These are phyloP conservation scores for Amblyjoppa fuscipennis DNA, from an alignment of 2,888 invertebrate species.

Conservation along the genomic window DNA sequence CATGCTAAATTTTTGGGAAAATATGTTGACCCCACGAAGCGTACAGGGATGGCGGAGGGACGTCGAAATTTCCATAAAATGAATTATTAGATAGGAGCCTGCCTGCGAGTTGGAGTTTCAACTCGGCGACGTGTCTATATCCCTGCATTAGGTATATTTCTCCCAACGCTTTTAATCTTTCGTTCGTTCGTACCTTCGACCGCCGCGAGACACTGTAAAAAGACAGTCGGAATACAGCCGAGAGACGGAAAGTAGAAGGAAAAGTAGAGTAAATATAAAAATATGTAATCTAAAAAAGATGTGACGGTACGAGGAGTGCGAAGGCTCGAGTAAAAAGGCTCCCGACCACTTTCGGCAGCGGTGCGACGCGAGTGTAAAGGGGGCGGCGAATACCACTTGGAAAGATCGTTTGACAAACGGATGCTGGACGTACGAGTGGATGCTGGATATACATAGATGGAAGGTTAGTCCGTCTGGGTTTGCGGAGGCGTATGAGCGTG, in stretches of 20 bases:
- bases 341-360: constrained; percentile 46
- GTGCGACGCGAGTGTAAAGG: constrained; percentile 37
- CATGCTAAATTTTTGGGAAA: constrained; percentile 83
- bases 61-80: constrained; percentile 79
- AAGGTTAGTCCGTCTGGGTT: constrained; percentile 65
- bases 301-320: constrained; percentile 32
- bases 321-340: constrained; percentile 20
- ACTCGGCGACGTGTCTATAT: constrained; percentile 26
- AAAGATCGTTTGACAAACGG: constrained; percentile 59
- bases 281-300: constrained; percentile 63
- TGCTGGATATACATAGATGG: constrained; percentile 35
- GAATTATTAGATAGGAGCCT: constrained; percentile 79
- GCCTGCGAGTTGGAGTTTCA: constrained; percentile 62
- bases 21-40: constrained; percentile 79
- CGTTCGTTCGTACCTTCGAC: background rate
- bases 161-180: constrained; percentile 55
- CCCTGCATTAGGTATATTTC: constrained; percentile 10
- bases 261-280: constrained; percentile 61
- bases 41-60: constrained; percentile 32
- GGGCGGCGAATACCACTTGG: constrained; percentile 17
- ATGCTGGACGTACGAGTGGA: constrained; percentile 43
- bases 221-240: too few relatives aligned
- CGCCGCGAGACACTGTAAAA: too few relatives aligned
- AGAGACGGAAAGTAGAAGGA: constrained; percentile 30
- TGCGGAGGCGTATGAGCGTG: constrained; percentile 85